Conservation (phyloP, 2,888 invertebrate genomes). For the Rhamnusium bicolor region DNA sequence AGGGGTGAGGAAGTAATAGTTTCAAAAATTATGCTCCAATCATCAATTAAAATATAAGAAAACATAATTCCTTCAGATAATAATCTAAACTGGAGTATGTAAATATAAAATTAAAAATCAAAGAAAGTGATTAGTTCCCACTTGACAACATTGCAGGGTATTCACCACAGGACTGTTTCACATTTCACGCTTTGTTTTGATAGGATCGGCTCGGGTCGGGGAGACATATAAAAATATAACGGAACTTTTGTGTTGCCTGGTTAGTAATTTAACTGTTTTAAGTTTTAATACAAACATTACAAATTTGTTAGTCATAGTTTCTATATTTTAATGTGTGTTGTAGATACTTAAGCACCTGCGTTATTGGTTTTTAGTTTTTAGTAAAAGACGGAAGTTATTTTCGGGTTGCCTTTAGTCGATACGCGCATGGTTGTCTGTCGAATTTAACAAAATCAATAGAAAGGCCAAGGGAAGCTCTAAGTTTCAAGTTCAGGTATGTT, state of each 20-base stretch:
- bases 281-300: slow-evolving; percentile 1
- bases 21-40: no score
- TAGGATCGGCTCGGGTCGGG: not conserved
- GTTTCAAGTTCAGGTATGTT: slow-evolving; percentile 26
- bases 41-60: no score
- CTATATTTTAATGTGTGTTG: no score
- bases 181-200: slow-evolving; percentile 16
- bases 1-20: no score
- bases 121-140: not conserved
- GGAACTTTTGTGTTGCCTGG: not conserved
- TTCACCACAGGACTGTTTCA: slow-evolving; percentile 1
- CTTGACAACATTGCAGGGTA: no score
- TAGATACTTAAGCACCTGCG: not conserved
- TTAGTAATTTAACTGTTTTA: not conserved
- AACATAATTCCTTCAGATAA: no score
- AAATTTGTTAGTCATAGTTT: not conserved
- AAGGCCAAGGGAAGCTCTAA: slow-evolving; percentile 16
- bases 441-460: slow-evolving; percentile 25
- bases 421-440: slow-evolving; percentile 23
- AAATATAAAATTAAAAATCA: no score
- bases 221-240: not conserved
- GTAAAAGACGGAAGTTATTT: no score
- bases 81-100: no score
- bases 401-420: not conserved
- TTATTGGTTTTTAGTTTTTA: no score